Evolutionary conservation across 1,140 invertebrate genomes (phyloP).

Genomic region (Drosophila mayri): DNA sequence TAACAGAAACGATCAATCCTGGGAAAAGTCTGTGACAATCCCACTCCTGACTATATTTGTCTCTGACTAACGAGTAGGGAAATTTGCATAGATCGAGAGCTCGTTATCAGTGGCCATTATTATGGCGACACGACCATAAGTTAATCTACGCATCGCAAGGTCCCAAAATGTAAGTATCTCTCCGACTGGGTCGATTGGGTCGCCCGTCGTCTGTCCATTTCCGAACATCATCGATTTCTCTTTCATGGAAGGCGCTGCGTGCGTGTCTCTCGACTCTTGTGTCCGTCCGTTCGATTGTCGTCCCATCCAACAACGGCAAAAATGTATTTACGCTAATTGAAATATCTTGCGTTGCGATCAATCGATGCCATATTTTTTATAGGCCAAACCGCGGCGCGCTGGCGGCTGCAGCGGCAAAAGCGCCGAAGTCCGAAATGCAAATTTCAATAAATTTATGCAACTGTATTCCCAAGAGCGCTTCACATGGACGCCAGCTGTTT

Average conservation of each 20-base stretch:
- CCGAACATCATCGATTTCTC: conserved; percentile 72
- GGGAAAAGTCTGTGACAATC: conserved; percentile 26
- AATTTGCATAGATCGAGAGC: conserved; percentile 49
- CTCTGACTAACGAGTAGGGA: conserved; percentile 44
- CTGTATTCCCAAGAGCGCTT: conserved; percentile 59
- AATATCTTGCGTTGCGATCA: conserved; percentile 82
- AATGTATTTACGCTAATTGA: conserved; percentile 84
- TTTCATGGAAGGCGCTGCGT: conserved; percentile 52
- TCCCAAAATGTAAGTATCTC: conserved; percentile 37
- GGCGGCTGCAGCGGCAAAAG: conserved; percentile 29
- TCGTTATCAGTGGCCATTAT: conserved; percentile 49
- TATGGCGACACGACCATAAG: conserved; percentile 39
- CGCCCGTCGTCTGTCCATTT: conserved; percentile 27
- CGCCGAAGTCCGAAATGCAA: conserved; percentile 69
- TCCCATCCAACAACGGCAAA: conserved; percentile 69
- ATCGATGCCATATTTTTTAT: conserved; percentile 83
- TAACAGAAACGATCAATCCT: conserved; percentile 22
- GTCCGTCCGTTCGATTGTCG: conserved; percentile 30
- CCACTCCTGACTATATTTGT: conserved; percentile 37
- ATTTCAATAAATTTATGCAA: conserved; percentile 83
- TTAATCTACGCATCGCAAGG: conserved; percentile 50
- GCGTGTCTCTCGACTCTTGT: conserved; percentile 27
- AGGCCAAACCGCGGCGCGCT: conserved; percentile 58
- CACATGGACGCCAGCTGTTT: conserved; percentile 32
- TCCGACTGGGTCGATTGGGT: conserved; percentile 27